phyloP scores from a whole-genome alignment of 2,797 vertebrate genomes.

The Clarias fuscus region DNA sequence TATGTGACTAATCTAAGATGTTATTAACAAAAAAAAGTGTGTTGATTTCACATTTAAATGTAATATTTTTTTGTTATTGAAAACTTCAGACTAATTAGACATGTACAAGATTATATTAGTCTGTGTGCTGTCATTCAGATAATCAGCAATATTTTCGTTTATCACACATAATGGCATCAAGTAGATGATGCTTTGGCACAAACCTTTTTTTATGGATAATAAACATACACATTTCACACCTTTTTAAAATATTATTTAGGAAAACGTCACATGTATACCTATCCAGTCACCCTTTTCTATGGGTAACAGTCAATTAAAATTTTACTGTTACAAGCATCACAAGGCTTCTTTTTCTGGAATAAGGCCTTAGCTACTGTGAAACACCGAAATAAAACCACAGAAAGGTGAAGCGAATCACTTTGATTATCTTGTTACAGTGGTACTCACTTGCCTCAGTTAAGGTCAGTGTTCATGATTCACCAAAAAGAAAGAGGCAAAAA shows the following conservation, averaged over 20 bases:
- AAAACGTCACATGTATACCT: not conserved
- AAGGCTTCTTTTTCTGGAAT: not conserved
- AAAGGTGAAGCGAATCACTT: too few relatives aligned
- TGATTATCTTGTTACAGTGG: too few relatives aligned
- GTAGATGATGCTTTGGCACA: not conserved
- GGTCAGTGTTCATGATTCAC: too few relatives aligned
- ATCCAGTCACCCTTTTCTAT: not conserved
- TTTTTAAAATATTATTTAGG: not conserved
- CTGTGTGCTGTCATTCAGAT: not conserved
- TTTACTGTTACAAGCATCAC: not conserved
- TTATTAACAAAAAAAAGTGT: conserved; percentile 11
- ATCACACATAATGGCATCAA: not conserved
- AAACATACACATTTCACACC: not conserved
- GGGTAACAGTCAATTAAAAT: not conserved
- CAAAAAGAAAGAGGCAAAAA: too few relatives aligned
- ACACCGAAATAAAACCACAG: not conserved
- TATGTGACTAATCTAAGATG: conserved; percentile 41
- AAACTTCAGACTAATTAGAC: not conserved
- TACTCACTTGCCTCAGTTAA: too few relatives aligned
- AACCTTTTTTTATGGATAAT: not conserved
- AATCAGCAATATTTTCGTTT: not conserved
- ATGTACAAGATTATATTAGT: not conserved
- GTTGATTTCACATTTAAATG: not conserved
- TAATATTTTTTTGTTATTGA: not conserved
- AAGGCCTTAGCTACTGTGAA: not conserved